These are phyloP conservation scores for Drosophila koepferae DNA, from an alignment of 2,888 invertebrate species.

Conservation along the genomic window DNA sequence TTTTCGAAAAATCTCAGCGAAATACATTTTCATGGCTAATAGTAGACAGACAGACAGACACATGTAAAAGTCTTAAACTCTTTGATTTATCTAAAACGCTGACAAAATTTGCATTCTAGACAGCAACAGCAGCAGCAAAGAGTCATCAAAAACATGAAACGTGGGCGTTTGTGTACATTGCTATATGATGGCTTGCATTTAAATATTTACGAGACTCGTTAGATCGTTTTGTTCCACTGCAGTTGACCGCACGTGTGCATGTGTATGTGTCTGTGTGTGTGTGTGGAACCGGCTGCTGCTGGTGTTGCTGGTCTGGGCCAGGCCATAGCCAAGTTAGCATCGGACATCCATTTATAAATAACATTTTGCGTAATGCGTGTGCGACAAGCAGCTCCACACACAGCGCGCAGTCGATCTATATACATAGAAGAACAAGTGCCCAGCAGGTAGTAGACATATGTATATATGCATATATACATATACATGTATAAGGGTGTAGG, in stretches of 20 bases:
- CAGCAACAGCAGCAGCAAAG: conserved; percentile 10
- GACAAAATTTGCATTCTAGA: conserved; percentile 29
- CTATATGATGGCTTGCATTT: conserved; percentile 33
- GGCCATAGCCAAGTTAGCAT: conserved; percentile 67
- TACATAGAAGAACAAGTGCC: conserved; percentile 9
- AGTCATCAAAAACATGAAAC: conserved; percentile 5
- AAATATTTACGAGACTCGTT: conserved; percentile 34
- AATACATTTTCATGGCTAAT: conserved; percentile 5
- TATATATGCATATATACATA: neutral
- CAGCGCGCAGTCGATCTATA: conserved; percentile 47
- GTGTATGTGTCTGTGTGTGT: conserved; percentile 9
- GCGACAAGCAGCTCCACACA: conserved; percentile 57
- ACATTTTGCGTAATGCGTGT: conserved; percentile 82
- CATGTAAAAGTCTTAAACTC: neutral
- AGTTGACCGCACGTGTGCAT: conserved; percentile 31
- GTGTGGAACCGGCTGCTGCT: conserved; percentile 33
- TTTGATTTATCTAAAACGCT: conserved; percentile 11
- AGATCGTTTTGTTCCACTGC: conserved; percentile 40
- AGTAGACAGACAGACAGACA: neutral
- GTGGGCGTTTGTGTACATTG: conserved; percentile 47
- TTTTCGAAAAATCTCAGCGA: neutral
- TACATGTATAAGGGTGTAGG: neutral
- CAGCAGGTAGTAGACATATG: conserved; percentile 40
- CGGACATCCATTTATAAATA: conserved; percentile 83
- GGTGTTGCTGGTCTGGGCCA: conserved; percentile 49